Evolutionary conservation across 2,797 vertebrate species (phyloP).

Genomic region (Pteronotus mesoamericanus): DNA sequence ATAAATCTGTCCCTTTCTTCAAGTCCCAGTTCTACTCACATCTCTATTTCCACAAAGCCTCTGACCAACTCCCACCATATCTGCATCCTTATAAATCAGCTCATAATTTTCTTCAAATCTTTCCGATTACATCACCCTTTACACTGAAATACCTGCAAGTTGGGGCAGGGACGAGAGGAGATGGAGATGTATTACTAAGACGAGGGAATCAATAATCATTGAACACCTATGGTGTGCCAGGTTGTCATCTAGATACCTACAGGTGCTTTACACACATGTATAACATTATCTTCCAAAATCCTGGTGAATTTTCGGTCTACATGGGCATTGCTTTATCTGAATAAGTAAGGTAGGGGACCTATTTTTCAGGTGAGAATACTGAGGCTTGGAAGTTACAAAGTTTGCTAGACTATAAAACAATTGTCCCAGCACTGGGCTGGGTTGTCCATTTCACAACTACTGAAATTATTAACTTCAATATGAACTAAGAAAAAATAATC

Average conservation of each 20-base stretch:
- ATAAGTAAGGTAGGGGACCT: background rate
- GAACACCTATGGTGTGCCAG: background rate
- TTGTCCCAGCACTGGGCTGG: background rate
- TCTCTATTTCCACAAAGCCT: background rate
- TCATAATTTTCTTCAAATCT: background rate
- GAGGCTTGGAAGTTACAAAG: background rate
- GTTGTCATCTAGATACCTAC: background rate
- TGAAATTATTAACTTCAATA: constrained; percentile 3
- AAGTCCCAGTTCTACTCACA: background rate
- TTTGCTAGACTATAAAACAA: background rate
- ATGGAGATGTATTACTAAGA: background rate
- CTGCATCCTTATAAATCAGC: background rate
- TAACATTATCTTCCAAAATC: background rate
- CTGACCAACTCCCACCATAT: background rate
- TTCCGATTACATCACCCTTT: background rate
- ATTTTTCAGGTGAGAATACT: constrained; percentile 11
- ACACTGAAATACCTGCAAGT: background rate
- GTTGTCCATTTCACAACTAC: background rate
- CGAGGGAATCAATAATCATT: background rate
- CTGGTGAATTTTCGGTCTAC: background rate
- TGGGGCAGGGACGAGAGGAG: background rate
- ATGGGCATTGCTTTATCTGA: background rate
- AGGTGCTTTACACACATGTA: background rate
- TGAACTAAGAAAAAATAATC: background rate
- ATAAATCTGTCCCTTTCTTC: constrained; percentile 2